These are phyloP conservation scores for Syngnathus rostellatus DNA, from an alignment of 2,797 vertebrate species.

Conservation along the genomic window DNA sequence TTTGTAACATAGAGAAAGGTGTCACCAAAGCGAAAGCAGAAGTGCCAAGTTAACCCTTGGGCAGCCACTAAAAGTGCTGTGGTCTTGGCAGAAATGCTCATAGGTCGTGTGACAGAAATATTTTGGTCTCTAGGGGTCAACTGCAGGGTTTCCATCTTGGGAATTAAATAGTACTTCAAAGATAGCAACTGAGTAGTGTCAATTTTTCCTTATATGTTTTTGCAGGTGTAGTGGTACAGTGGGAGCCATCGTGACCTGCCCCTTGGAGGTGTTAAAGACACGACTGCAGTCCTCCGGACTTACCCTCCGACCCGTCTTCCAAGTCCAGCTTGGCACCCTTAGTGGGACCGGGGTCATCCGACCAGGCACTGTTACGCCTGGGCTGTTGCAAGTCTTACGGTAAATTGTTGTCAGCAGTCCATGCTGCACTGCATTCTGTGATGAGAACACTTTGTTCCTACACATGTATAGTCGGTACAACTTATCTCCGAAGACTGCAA, in stretches of 20 bases:
- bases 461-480: not conserved
- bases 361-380: slow-evolving; percentile 77
- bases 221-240: slow-evolving; percentile 91
- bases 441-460: slow-evolving; percentile 1
- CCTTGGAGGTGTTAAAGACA: slow-evolving; percentile 93
- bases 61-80: not conserved
- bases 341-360: slow-evolving; percentile 84
- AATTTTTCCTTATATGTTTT: not conserved
- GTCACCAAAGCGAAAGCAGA: not conserved
- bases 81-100: not conserved
- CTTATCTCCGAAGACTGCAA: not conserved
- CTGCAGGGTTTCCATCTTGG: not conserved
- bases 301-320: slow-evolving; percentile 79
- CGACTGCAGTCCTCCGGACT: slow-evolving; percentile 88
- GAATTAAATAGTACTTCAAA: not conserved
- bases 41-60: not conserved
- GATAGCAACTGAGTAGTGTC: not conserved
- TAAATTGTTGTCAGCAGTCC: slow-evolving; percentile 55
- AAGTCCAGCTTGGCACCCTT: slow-evolving; percentile 88
- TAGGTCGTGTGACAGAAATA: not conserved
- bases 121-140: not conserved
- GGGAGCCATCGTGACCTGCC: slow-evolving; percentile 91
- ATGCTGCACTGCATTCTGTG: not conserved
- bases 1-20: not conserved
- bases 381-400: slow-evolving; percentile 86